Evolutionary conservation across 2,113 vertebrate species (phyloP).

Genomic region (Callipepla squamata): DNA sequence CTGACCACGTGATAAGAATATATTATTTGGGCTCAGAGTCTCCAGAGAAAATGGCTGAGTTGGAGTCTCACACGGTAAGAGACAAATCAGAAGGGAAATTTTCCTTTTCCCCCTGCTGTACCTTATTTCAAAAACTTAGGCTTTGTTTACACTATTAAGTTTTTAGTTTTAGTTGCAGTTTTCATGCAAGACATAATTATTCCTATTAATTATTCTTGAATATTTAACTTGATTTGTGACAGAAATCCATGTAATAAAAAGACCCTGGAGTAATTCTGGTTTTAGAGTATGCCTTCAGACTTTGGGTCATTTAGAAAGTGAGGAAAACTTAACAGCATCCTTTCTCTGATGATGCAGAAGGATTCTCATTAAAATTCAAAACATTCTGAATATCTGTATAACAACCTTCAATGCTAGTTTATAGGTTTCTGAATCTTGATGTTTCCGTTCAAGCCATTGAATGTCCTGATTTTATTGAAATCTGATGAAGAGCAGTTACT

Average conservation of each 20-base stretch:
- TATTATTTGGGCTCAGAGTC: conserved; percentile 93
- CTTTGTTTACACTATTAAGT: background rate
- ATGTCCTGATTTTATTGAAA: background rate
- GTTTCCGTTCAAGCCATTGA: background rate
- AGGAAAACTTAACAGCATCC: background rate
- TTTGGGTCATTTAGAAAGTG: background rate
- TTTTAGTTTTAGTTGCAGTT: background rate
- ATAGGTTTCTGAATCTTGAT: background rate
- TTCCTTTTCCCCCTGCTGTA: background rate
- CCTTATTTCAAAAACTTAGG: background rate
- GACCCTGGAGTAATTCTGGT: background rate
- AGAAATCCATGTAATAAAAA: background rate
- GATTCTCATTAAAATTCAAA: background rate
- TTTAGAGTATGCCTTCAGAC: background rate
- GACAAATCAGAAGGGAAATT: background rate
- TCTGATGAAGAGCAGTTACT: background rate
- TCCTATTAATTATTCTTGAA: background rate
- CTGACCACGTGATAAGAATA: conserved; percentile 95
- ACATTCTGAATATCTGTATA: background rate
- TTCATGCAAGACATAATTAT: background rate
- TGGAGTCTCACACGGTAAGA: conserved; percentile 93
- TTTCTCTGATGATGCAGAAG: background rate
- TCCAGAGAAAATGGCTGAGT: conserved; percentile 93
- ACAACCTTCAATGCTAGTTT: background rate
- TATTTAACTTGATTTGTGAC: background rate